Evolutionary conservation across 2,797 vertebrate species (phyloP), one percentile per base, ranked within the genome.

Genomic region (Trachurus trachurus): DNA sequence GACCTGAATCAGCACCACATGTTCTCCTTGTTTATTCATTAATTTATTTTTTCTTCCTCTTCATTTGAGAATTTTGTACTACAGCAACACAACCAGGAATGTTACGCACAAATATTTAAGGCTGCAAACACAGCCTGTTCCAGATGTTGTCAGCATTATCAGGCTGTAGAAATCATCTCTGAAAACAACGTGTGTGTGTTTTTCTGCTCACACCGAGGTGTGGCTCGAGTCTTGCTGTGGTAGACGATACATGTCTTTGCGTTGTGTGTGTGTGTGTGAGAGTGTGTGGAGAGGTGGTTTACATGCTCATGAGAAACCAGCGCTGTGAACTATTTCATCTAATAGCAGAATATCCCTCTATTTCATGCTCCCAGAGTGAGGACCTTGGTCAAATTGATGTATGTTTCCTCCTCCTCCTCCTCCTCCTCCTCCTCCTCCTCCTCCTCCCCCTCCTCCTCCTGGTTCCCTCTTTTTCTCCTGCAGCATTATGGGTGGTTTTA

Each of bases 401-500:
- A 97, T 96, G 95, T 96, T 96, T 97, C 97, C 96, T 97, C 95
- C 88, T 96, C 82, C 80, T 78, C 71, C 57, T 84, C 59, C 54
- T 39, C 34, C 31, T 39, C 62, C 53, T 68, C 29, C 75, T 81
- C 40, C 40, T 42, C 59, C 26, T 26, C 54, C 37, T 19, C 26
- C 31, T 60, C 62, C 50, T 66, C 22, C 75, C 80, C 54, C 37
- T 19, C 31, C 31, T 60, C 62, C 50, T 66, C 22, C 75, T 81
- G 64, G 45, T 78, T 61, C 71, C 57, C 68, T 72, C 75, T 75
- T 78, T 70, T 71, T 96, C 96, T 94, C 93, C 95, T 95, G 95
- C 96, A 95, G 96, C 97, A 99, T 98, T 98, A 98, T 96, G 96
- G 89, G 96, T 95, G 95, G 83, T 98, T 98, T 97, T 99, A 97